Percentiles rank a stretch among this genome's conserved stretches.
Evolutionary conservation across 2,888 invertebrate species (phyloP).

Genomic region (Sepioteuthis lessoniana): DNA sequence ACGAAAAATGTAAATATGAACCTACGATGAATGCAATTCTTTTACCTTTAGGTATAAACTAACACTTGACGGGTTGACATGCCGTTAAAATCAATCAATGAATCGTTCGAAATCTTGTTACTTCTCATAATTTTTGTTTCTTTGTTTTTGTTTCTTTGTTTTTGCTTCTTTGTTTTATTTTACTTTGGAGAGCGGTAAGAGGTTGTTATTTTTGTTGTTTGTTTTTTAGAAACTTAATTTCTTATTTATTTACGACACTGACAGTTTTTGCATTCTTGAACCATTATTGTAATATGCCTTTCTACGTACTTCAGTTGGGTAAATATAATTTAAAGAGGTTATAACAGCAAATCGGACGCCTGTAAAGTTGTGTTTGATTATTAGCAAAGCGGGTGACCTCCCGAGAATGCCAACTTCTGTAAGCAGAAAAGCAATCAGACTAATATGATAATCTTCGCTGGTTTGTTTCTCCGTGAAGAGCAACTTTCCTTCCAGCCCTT

Average conservation of each 20-base stretch:
- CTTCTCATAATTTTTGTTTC: no score
- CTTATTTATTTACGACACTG: not conserved
- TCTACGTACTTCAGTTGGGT: not conserved
- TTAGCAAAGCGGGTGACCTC: not conserved
- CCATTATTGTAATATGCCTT: not conserved
- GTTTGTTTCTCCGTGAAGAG: not conserved
- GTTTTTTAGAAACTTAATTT: not conserved
- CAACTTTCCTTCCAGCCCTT: not conserved
- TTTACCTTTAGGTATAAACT: no score
- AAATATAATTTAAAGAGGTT: not conserved
- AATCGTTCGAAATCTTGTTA: no score
- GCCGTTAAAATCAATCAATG: no score
- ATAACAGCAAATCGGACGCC: not conserved
- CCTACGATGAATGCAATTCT: no score
- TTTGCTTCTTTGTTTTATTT: no score
- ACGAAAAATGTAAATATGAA: no score
- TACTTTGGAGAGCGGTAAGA: no score
- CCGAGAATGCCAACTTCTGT: not conserved
- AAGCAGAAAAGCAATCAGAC: not conserved
- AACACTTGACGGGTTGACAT: no score
- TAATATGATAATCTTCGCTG: not conserved
- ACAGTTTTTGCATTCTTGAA: not conserved
- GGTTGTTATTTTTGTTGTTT: no score
- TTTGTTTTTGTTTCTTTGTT: no score
- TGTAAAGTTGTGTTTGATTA: not conserved